Evolutionary conservation across 2,888 invertebrate species (phyloP).

Genomic region (Micoletzkya japonica): DNA sequence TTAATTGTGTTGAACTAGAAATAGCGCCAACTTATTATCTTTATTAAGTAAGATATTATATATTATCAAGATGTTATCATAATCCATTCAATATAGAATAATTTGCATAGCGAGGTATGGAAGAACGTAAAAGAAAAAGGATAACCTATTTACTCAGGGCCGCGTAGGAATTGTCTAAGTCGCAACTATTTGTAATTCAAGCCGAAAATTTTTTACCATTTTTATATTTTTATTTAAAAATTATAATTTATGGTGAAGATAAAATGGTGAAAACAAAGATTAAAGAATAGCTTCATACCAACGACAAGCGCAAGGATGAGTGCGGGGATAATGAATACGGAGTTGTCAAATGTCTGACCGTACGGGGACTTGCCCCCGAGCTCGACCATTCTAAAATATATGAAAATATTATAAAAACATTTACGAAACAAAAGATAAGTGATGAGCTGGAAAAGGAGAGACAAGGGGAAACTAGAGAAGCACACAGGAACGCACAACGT

Average conservation of each 20-base stretch:
- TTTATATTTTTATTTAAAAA: no score
- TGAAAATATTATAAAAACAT: background rate
- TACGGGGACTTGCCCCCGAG: conserved; percentile 46
- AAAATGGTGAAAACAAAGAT: background rate
- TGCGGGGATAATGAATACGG: conserved; percentile 83
- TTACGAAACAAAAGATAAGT: background rate
- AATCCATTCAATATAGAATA: background rate
- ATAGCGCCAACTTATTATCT: no score
- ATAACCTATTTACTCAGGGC: no score
- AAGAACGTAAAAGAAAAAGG: no score
- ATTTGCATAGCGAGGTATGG: no score
- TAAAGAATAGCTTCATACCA: conserved; percentile 72
- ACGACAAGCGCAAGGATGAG: conserved; percentile 79
- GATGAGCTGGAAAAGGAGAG: background rate
- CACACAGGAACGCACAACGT: background rate
- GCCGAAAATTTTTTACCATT: no score
- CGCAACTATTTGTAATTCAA: no score
- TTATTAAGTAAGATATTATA: no score
- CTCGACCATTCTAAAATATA: conserved; percentile 45
- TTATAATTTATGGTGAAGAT: no score
- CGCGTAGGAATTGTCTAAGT: no score
- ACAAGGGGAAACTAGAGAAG: background rate
- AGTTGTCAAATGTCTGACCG: conserved; percentile 75
- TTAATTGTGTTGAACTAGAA: no score
- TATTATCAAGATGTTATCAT: background rate